phyloP scores from a whole-genome alignment of 2,888 invertebrate species.

The Temnothorax rugatulus region DNA sequence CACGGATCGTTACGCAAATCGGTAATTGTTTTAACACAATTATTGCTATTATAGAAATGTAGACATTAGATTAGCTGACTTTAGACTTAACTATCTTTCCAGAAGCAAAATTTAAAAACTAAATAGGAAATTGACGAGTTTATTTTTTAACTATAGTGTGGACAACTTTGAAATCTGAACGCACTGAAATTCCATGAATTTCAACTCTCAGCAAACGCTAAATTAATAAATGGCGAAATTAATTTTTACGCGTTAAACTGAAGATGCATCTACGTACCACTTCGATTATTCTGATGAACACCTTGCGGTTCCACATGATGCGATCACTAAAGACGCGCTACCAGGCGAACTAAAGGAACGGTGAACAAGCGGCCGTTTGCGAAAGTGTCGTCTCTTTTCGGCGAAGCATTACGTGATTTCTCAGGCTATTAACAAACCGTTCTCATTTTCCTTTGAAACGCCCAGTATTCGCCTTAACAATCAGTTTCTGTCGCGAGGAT shows the following conservation, averaged over 20 bases:
- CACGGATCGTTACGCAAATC: not conserved
- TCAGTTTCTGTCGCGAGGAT: not conserved
- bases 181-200: not conserved
- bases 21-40: not conserved
- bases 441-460: conserved; percentile 44
- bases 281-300: conserved; percentile 83
- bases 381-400: conserved; percentile 58
- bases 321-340: not conserved
- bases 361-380: conserved; percentile 47
- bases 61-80: not conserved
- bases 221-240: not conserved
- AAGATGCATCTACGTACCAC: conserved; percentile 79
- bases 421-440: conserved; percentile 56
- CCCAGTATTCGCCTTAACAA: conserved; percentile 22
- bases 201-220: not conserved
- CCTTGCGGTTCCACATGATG: conserved; percentile 85
- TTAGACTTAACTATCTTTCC: not conserved
- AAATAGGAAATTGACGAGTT: not conserved
- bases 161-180: not conserved
- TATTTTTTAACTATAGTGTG: not conserved
- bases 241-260: not conserved
- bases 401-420: conserved; percentile 65
- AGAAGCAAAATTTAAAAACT: not conserved
- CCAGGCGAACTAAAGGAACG: conserved; percentile 29
- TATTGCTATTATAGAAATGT: not conserved